Base-by-base conservation (phyloP, 2,888 invertebrate genomes). In the Eupithecia abbreviata region DNA sequence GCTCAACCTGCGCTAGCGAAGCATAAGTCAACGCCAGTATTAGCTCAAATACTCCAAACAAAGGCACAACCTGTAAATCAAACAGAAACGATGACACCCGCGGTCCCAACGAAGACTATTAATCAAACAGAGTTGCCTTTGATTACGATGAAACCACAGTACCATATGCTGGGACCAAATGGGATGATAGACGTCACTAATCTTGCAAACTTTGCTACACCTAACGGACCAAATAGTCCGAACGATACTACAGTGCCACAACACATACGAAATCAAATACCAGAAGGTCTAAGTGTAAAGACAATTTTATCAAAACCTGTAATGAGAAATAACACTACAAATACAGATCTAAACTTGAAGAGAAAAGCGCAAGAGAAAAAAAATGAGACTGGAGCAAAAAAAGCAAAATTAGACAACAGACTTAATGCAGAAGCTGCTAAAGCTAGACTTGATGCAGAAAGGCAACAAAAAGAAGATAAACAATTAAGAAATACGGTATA, bases 401-500 rank as follows among this genome's bases (percentile, higher is more conserved):
- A 45, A 69, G 30, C 69, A 0, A 69, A n/a, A 45, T 0, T n/a
- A 5, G 68, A 68, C 70, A 55, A 6, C 41, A 68, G 73, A 75
- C 3, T 42, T 9, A 78, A 73, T 43, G 75, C 68, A 15, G 75
- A 71, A 13, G 45, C 10, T 15, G 45, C 13, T 66, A 45, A 65
- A 18, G 3, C 9, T 4, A 69, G 47, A 45, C 47, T 47, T 41
- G n/a, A 12, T 30, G 42, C 7, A 55, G 67, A 55, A 9, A 67
- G 12, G 30, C 47, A 68, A 58, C 74, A 70, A 47, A 66, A 30
- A 30, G 90, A 90, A 66, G 92, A 93, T 12, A 93, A 93, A 81
- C 83, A 92, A 66, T 81, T 92, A n/a, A 88, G 94, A 81, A 93
- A 93, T 69, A 94, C 94, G 7, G 93, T 94, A 3, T 94, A 83